phyloP scores from a whole-genome alignment of 2,113 vertebrate genomes.

The Kobus ellipsiprymnus region DNA sequence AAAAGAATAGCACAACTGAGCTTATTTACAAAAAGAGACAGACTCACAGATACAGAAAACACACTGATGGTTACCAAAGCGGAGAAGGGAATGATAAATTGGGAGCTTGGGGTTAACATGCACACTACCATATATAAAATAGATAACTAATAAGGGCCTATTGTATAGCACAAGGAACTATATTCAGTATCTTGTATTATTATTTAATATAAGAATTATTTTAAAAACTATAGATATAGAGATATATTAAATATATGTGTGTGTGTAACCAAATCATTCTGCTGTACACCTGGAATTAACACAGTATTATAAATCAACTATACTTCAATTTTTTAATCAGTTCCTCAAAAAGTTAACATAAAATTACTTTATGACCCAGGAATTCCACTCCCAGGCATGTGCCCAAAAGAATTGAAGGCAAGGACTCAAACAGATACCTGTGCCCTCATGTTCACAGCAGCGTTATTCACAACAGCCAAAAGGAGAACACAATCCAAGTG shows the following conservation, averaged over 20 bases:
- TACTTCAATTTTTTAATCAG: neutral
- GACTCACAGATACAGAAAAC: neutral
- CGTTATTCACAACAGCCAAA: neutral
- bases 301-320: neutral
- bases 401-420: neutral
- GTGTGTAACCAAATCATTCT: neutral
- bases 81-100: neutral
- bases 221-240: neutral
- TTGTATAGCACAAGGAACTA: neutral
- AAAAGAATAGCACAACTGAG: neutral
- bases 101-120: neutral
- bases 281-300: neutral
- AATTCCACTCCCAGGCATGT: neutral
- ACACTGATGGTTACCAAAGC: neutral
- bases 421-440: neutral
- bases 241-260: neutral
- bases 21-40: neutral
- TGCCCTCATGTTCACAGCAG: accelerated
- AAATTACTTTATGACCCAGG: neutral
- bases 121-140: neutral
- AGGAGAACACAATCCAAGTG: neutral
- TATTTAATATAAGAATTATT: neutral
- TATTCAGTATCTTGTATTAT: neutral
- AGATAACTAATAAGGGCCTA: neutral
- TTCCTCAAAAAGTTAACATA: neutral